These are phyloP conservation scores for Bovichtus variegatus DNA, from an alignment of 2,797 vertebrate genomes.

Conservation along the genomic window DNA sequence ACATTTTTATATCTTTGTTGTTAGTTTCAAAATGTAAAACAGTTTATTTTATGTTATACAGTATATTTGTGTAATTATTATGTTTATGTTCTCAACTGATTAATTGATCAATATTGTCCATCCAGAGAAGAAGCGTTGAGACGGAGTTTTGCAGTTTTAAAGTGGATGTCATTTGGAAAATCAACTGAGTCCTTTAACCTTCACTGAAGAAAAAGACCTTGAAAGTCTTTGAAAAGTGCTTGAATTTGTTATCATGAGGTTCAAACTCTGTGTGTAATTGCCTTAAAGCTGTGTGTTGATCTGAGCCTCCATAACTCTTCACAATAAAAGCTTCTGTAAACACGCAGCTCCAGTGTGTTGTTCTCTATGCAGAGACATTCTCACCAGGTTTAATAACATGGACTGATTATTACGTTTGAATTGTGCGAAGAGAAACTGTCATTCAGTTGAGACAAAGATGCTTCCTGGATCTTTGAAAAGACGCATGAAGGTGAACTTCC, in stretches of 20 bases:
- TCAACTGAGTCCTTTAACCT: background rate
- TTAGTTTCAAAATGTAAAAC: background rate
- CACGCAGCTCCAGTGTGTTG: background rate
- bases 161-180: background rate
- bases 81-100: background rate
- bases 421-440: background rate
- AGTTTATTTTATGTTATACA: background rate
- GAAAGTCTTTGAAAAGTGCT: background rate
- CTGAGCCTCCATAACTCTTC: background rate
- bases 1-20: background rate
- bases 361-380: too few relatives aligned
- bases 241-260: background rate
- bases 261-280: background rate
- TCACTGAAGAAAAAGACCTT: background rate
- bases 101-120: background rate
- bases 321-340: conserved; percentile 1
- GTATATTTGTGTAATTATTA: background rate
- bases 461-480: too few relatives aligned
- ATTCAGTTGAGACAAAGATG: too few relatives aligned
- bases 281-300: background rate
- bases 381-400: too few relatives aligned
- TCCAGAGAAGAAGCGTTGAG: background rate
- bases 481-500: too few relatives aligned
- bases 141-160: background rate
- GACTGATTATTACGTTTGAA: background rate